Evolutionary conservation across 2,113 vertebrate species (phyloP).

Genomic region (Bos javanicus): DNA sequence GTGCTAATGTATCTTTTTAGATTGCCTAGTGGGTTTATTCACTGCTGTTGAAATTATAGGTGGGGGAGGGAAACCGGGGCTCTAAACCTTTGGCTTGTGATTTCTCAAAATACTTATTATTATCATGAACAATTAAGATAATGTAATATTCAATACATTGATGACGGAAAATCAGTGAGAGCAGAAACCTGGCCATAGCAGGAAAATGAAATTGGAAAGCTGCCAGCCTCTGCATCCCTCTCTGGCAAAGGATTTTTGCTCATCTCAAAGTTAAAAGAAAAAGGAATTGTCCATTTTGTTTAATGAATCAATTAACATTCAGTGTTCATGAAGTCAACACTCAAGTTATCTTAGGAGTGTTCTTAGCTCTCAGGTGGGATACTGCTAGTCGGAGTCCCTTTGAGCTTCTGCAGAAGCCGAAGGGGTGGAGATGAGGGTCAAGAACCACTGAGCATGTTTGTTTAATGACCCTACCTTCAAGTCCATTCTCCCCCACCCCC

Average conservation of each 20-base stretch:
- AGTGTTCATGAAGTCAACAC: neutral
- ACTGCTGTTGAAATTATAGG: neutral
- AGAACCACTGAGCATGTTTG: neutral
- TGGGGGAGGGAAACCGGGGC: neutral
- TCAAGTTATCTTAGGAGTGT: slow-evolving; percentile 7
- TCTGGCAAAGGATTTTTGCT: slow-evolving; percentile 35
- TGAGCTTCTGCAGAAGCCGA: neutral
- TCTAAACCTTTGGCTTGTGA: slow-evolving; percentile 14
- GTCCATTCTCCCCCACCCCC: neutral
- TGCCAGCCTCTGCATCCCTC: neutral
- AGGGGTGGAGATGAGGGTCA: neutral
- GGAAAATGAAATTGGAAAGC: slow-evolving; percentile 45
- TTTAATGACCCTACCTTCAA: neutral
- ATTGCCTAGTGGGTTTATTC: neutral
- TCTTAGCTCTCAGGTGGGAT: neutral
- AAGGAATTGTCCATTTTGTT: slow-evolving; percentile 55
- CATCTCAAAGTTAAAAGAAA: slow-evolving; percentile 67
- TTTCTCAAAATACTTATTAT: slow-evolving; percentile 17
- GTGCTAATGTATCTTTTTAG: neutral
- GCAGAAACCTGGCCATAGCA: neutral
- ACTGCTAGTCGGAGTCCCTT: neutral
- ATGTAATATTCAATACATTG: neutral
- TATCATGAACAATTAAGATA: neutral
- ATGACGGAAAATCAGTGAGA: slow-evolving; percentile 37
- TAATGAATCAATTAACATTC: slow-evolving; percentile 48